phyloP scores from a whole-genome alignment of 35 echinoderm and acorn worm species.

The Chiridota heheva region DNA sequence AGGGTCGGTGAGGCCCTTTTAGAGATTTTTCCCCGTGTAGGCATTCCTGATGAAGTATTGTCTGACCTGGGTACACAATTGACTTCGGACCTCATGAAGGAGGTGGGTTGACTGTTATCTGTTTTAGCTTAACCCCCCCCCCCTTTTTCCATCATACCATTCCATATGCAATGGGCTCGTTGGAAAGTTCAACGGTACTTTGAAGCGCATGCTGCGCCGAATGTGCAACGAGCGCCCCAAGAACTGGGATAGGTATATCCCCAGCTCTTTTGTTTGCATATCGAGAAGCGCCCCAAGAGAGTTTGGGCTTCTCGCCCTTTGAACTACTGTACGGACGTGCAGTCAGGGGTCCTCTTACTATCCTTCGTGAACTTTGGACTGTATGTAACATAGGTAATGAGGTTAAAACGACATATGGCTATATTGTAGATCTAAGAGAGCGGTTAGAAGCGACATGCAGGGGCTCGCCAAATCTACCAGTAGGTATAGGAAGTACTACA shows the following conservation, averaged over 20 bases:
- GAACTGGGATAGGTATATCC: conserved; percentile 43
- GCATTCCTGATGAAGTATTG: conserved; percentile 22
- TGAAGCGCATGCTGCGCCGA: too few relatives aligned
- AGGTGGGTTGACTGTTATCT: conserved; percentile 47
- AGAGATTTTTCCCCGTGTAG: conserved; percentile 31
- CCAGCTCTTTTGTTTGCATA: neutral
- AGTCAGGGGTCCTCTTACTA: neutral
- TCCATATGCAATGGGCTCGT: too few relatives aligned
- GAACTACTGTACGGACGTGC: neutral
- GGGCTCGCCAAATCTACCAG: neutral
- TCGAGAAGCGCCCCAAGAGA: too few relatives aligned
- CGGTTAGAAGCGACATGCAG: neutral
- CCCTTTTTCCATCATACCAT: too few relatives aligned
- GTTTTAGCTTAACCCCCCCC: too few relatives aligned
- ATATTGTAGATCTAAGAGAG: neutral
- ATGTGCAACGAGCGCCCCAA: conserved; percentile 28
- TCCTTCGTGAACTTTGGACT: conserved; percentile 1
- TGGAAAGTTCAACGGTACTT: too few relatives aligned
- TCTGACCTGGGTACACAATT: conserved; percentile 67
- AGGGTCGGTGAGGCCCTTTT: conserved; percentile 43
- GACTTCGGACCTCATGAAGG: conserved; percentile 55
- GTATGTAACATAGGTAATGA: neutral
- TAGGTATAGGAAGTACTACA: neutral
- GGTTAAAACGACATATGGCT: too few relatives aligned
- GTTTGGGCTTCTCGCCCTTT: too few relatives aligned